Percentiles rank a stretch among this genome's conserved stretches.
These are phyloP conservation scores for Heliconius cydno DNA, from an alignment of 2,888 invertebrate genomes.

Conservation along the genomic window DNA sequence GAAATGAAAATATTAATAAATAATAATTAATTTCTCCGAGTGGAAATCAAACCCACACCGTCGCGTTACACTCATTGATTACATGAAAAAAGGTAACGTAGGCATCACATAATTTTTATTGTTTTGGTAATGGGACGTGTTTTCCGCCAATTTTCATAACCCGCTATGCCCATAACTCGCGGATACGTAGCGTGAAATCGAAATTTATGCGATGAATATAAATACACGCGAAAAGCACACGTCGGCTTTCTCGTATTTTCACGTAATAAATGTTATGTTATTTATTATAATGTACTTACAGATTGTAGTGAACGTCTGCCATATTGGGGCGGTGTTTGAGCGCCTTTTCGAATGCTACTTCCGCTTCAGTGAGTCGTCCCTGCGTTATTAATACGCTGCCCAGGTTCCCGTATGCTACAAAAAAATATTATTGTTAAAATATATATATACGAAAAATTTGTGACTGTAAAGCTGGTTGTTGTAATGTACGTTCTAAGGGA, in stretches of 20 bases:
- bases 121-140: conserved; percentile 46
- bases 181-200: conserved; percentile 48
- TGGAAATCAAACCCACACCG: no score
- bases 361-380: conserved; percentile 94
- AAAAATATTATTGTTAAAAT: conserved; percentile 48
- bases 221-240: conserved; percentile 47
- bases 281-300: conserved; percentile 88
- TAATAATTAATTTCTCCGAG: no score
- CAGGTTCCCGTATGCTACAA: conserved; percentile 97
- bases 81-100: conserved; percentile 5
- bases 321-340: conserved; percentile 96
- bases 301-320: conserved; percentile 99
- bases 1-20: no score
- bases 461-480: no score
- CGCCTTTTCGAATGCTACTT: conserved; percentile 95
- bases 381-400: conserved; percentile 97
- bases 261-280: conserved; percentile 50
- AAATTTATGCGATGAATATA: conserved; percentile 49
- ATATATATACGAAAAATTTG: not conserved
- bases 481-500: no score
- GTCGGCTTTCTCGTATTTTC: conserved; percentile 48
- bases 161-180: conserved; percentile 47
- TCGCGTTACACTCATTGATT: not conserved
- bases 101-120: conserved; percentile 43
- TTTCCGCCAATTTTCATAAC: conserved; percentile 48